These are phyloP conservation scores for Chesias legatella DNA, from an alignment of 2,888 invertebrate species.

Conservation along the genomic window DNA sequence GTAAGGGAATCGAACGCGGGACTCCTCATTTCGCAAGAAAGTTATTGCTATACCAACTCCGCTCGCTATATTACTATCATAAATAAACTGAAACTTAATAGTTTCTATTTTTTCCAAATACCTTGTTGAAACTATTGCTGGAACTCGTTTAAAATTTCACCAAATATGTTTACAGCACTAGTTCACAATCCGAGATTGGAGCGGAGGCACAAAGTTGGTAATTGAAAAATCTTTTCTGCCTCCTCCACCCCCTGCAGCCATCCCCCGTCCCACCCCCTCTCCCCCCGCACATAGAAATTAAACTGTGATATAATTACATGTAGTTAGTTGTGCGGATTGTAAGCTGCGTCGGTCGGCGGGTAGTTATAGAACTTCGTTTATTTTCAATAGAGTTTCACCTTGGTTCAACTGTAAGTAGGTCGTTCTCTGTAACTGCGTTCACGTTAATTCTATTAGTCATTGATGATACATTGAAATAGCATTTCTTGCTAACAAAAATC, in stretches of 20 bases:
- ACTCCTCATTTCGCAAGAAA: too few species aligned
- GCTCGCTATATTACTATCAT: too few species aligned
- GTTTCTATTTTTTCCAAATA: too few species aligned
- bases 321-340: conserved; percentile 23
- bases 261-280: conserved; percentile 20
- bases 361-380: not conserved
- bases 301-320: conserved; percentile 45
- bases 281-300: conserved; percentile 32
- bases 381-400: conserved; percentile 3
- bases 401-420: not conserved
- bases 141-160: too few species aligned
- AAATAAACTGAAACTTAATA: too few species aligned
- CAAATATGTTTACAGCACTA: conserved; percentile 28
- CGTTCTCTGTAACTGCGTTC: too few species aligned
- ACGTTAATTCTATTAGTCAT: too few species aligned
- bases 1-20: too few species aligned
- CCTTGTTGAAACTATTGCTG: too few species aligned
- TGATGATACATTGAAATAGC: too few species aligned
- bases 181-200: conserved; percentile 64
- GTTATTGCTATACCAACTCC: too few species aligned
- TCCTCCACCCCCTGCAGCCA: conserved; percentile 30
- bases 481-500: too few species aligned
- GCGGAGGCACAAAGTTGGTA: conserved; percentile 73
- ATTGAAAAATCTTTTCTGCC: conserved; percentile 73
- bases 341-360: conserved; percentile 3